Conservation (phyloP, 2,113 vertebrate species). For the Dendropsophus ebraccatus region DNA sequence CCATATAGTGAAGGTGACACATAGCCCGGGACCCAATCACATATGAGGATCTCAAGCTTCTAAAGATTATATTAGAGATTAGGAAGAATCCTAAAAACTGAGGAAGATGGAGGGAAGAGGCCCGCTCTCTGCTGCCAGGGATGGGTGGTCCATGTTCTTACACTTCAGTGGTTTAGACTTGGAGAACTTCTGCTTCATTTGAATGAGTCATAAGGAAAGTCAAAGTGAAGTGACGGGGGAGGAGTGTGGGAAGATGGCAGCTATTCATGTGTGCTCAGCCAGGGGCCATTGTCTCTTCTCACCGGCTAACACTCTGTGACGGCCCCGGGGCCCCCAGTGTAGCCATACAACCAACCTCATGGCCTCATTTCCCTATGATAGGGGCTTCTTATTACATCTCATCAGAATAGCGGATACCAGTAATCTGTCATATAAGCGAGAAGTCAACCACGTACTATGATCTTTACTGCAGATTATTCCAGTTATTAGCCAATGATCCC, state of each 20-base stretch:
- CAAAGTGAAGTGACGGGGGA: not conserved
- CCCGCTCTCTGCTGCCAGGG: not conserved
- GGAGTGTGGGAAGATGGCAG: constrained; percentile 8
- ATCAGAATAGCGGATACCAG: no score
- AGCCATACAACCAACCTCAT: not conserved
- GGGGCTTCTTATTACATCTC: not conserved
- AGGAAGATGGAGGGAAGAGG: not conserved
- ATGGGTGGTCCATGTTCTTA: not conserved
- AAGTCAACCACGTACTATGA: no score
- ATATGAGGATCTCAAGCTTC: not conserved
- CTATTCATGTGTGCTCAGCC: not conserved
- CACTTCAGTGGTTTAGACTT: not conserved
- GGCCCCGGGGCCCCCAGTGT: not conserved
- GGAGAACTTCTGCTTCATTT: constrained; percentile 8
- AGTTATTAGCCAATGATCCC: no score
- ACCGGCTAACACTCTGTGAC: not conserved
- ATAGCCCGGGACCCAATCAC: not conserved
- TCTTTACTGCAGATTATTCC: no score
- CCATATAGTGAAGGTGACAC: not conserved
- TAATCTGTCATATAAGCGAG: no score
- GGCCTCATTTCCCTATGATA: not conserved
- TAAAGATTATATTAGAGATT: not conserved
- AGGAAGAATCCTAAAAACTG: not conserved
- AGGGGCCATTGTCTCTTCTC: not conserved
- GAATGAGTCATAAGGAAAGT: not conserved